phyloP scores from a whole-genome alignment of 2,113 vertebrate genomes.

The Nestor notabilis region DNA sequence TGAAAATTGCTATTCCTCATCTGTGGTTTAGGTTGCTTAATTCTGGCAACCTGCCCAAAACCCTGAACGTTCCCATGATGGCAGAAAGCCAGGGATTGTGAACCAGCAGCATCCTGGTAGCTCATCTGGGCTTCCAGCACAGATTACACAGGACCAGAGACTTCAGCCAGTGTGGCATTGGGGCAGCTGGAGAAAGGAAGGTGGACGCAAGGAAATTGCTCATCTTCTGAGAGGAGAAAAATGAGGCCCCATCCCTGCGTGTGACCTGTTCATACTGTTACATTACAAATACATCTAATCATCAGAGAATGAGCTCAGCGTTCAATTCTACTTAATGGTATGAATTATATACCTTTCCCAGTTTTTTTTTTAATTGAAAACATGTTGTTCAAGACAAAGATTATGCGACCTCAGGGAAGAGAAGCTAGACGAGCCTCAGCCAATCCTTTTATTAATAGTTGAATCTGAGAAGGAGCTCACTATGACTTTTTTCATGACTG shows the following conservation, averaged over 20 bases:
- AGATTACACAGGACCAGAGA: not conserved
- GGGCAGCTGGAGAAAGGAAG: not conserved
- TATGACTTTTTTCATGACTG: not conserved
- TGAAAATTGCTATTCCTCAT: slow-evolving; percentile 68
- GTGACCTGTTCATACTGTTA: not conserved
- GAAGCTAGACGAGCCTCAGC: not conserved
- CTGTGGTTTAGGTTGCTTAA: slow-evolving; percentile 65
- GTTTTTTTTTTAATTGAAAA: slow-evolving; percentile 7
- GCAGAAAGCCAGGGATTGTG: slow-evolving; percentile 46
- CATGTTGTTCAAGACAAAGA: not conserved
- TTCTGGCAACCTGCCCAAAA: slow-evolving; percentile 54
- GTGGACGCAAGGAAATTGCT: not conserved
- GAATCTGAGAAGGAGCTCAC: not conserved
- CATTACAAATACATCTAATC: not conserved
- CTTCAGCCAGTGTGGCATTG: not conserved
- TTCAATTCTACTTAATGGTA: not conserved
- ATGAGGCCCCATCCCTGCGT: not conserved
- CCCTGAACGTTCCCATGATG: slow-evolving; percentile 35
- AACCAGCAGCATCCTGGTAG: slow-evolving; percentile 36
- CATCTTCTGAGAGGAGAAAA: not conserved
- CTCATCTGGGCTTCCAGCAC: not conserved
- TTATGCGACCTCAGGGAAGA: not conserved
- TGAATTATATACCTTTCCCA: not conserved
- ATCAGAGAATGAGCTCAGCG: not conserved
- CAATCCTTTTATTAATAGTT: not conserved